Percentiles rank a stretch among this genome's conserved stretches.
Evolutionary conservation across 2,797 vertebrate species (phyloP).

Genomic region (Enteromius viviparus): DNA sequence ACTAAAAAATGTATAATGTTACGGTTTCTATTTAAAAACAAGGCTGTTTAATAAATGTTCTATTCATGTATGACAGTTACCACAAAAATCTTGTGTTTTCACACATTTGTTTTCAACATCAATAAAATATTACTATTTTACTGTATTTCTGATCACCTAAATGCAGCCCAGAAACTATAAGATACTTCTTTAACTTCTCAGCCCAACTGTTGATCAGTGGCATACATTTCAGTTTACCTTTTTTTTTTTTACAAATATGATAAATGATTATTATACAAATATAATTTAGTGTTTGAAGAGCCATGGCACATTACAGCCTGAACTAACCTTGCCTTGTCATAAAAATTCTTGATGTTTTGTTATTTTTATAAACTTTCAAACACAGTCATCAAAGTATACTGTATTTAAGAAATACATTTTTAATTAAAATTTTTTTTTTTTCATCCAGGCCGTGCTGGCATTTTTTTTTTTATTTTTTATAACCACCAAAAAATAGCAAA

Average conservation of each 20-base stretch:
- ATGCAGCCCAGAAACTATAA: background rate
- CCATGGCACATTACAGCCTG: background rate
- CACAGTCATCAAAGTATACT: background rate
- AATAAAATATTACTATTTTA: background rate
- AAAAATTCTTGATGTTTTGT: background rate
- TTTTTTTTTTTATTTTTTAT: background rate
- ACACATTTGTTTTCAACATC: background rate
- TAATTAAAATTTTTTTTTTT: background rate
- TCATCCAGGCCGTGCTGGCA: background rate
- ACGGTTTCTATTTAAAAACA: background rate
- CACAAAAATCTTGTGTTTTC: too few species aligned
- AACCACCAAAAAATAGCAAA: background rate
- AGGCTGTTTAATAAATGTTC: background rate
- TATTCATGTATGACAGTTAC: too few species aligned
- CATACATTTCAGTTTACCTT: too few species aligned
- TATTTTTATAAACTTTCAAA: too few species aligned
- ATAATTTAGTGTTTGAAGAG: background rate
- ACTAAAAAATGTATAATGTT: background rate
- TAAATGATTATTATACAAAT: background rate
- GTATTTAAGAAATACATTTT: background rate
- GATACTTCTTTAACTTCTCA: background rate
- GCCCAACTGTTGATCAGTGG: background rate
- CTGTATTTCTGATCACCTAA: background rate
- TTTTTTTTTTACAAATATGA: background rate
- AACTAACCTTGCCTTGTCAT: background rate